These are phyloP conservation scores for Hydractinia echinata DNA, from an alignment of 30 jellyfish, hydroid and myxozoan species.

Conservation along the genomic window DNA sequence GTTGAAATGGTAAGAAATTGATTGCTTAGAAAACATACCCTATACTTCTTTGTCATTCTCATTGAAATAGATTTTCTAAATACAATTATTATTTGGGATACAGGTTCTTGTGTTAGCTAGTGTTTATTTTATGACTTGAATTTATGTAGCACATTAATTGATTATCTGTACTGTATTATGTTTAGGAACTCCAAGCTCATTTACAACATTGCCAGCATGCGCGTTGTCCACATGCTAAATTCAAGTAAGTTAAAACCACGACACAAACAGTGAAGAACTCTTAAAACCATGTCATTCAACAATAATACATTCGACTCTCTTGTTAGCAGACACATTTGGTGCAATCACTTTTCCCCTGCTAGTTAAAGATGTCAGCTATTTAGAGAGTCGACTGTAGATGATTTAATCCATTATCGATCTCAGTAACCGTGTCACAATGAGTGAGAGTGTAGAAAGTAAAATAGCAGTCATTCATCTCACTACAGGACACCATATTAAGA, in stretches of 20 bases:
- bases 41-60: background rate
- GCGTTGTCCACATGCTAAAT: conserved; percentile 76
- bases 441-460: too few species aligned
- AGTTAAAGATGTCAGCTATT: background rate
- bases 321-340: too few species aligned
- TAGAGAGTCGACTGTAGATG: background rate
- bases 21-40: background rate
- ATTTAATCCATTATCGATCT: background rate
- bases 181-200: conserved; percentile 72
- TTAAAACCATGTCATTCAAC: background rate
- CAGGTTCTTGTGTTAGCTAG: background rate
- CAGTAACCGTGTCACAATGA: too few species aligned
- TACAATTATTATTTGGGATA: background rate
- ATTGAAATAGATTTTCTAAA: background rate
- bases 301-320: too few species aligned
- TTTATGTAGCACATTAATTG: too few species aligned
- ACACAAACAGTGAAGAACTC: background rate
- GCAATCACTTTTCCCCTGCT: background rate
- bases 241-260: conserved; percentile 43
- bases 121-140: background rate
- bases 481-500: too few species aligned
- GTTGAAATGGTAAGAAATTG: conserved; percentile 62
- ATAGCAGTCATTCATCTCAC: too few species aligned
- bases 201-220: conserved; percentile 63
- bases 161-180: background rate